Conservation (phyloP, 1,140 invertebrate species). For the Oryzaephilus surinamensis region DNA sequence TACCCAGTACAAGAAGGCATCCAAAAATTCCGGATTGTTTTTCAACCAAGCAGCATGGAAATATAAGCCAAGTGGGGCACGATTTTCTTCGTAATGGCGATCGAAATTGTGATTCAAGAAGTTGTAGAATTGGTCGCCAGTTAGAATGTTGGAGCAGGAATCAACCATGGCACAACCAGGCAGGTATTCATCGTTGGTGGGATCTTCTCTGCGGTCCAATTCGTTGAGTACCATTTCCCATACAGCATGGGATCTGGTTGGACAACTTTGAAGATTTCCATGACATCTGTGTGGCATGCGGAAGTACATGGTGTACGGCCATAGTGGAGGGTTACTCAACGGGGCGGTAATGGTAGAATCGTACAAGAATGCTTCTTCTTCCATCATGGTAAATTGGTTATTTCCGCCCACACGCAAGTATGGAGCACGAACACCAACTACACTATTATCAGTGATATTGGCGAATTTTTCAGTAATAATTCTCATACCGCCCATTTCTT, state of each 20-base stretch:
- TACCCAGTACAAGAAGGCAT: constrained; percentile 89
- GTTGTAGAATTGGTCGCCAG: constrained; percentile 89
- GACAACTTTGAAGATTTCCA: constrained; percentile 86
- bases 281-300: constrained; percentile 91
- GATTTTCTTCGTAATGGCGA: constrained; percentile 87
- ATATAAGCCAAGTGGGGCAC: constrained; percentile 85
- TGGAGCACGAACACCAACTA: constrained; percentile 87
- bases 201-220: constrained; percentile 83
- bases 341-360: constrained; percentile 92
- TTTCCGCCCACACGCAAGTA: constrained; percentile 90
- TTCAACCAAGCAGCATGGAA: constrained; percentile 95
- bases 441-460: constrained; percentile 87
- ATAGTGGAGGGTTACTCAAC: constrained; percentile 82
- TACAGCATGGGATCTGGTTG: constrained; percentile 82
- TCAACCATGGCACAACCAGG: constrained; percentile 95
- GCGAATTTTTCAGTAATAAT: constrained; percentile 87
- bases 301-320: constrained; percentile 98
- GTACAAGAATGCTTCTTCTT: constrained; percentile 91
- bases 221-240: constrained; percentile 99
- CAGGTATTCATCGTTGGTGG: constrained; percentile 80
- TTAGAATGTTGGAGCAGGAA: constrained; percentile 87
- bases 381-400: constrained; percentile 97
- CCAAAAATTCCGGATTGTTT: constrained; percentile 87
- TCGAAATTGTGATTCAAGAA: constrained; percentile 95
- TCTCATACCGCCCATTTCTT: constrained; percentile 93